Evolutionary conservation across 2,888 invertebrate species (phyloP), one percentile per base, ranked within the genome.

Genomic region (Morpho deidamia): DNA sequence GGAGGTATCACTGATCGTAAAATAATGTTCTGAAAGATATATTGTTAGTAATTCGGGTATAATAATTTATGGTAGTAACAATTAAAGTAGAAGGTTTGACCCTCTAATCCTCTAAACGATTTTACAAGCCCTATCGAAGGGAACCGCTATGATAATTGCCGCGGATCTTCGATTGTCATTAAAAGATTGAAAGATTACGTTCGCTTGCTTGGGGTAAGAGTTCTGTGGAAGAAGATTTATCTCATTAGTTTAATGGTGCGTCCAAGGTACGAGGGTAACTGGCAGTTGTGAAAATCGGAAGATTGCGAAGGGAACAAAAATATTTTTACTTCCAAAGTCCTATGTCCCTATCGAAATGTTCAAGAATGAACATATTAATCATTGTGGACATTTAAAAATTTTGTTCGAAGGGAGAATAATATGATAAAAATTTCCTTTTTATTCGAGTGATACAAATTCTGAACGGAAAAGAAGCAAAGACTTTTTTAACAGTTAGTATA

Each of bases 131-230:
- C 60, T 52, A 50, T 52, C 44, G 45, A 41, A 53, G 55, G 39
- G 55, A 63, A 66, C 63, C 48, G 63, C 56, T 49, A 56, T 67
- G 70, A 76, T 78, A 78, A 76, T 81, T 75, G 76, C 76, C 70
- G 68, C 61, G 68, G 56, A 62, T 63, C 62, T 68, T 68, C 71
- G 81, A 82, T 75, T 76, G 79, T 84, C 88, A 86, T 86, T 87
- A 86, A 80, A 80, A 86, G 86, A 86, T 87, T 84, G 83, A 80
- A 82, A 81, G 86, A 88, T 88, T 87, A 79, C 83, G 71, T 77
- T 74, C 78, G 69, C 40, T 32, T 34, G 46, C 40, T 63, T 73
- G 77, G 84, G 85, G 83, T 79, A 34, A 80, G 79, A 80, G 33
- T n/a, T 43, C 42, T 57, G 61, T 51, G 23, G 66, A 64, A 71